These are phyloP conservation scores for Sinocyclocheilus maitianheensis DNA, from an alignment of 2,113 vertebrate genomes.

Conservation along the genomic window DNA sequence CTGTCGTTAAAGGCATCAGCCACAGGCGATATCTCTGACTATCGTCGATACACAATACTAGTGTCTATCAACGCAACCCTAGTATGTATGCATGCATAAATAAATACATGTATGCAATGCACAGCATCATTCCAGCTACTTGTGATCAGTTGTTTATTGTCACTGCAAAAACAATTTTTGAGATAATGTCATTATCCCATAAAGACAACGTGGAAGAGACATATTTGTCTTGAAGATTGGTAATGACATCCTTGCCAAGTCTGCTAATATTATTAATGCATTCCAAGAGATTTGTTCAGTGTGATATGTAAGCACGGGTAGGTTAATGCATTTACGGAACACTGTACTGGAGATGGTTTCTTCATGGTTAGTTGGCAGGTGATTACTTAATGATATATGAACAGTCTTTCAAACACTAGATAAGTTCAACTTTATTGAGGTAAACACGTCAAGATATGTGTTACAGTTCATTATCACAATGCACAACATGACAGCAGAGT, in stretches of 20 bases:
- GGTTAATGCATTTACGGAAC: not conserved
- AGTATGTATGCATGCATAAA: not conserved
- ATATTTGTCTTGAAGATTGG: constrained; percentile 1
- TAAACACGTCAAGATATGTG: not conserved
- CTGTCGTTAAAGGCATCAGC: too few species aligned
- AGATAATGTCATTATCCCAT: not conserved
- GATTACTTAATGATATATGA: constrained; percentile 10
- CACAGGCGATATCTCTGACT: too few species aligned
- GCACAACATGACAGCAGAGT: not conserved
- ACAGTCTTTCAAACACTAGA: not conserved
- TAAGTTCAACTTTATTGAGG: not conserved
- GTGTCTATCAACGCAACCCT: too few species aligned
- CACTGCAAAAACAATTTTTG: not conserved
- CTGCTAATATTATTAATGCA: not conserved
- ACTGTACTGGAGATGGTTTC: not conserved
- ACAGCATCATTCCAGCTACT: not conserved
- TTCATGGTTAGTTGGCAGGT: not conserved
- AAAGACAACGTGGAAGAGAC: not conserved
- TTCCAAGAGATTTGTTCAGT: not conserved
- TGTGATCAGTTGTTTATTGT: not conserved
- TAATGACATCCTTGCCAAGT: not conserved
- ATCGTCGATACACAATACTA: too few species aligned
- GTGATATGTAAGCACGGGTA: not conserved
- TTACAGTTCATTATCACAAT: not conserved
- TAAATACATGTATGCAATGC: not conserved